These are phyloP conservation scores for Prorops nasuta DNA, from an alignment of 1,140 invertebrate genomes.

Conservation along the genomic window DNA sequence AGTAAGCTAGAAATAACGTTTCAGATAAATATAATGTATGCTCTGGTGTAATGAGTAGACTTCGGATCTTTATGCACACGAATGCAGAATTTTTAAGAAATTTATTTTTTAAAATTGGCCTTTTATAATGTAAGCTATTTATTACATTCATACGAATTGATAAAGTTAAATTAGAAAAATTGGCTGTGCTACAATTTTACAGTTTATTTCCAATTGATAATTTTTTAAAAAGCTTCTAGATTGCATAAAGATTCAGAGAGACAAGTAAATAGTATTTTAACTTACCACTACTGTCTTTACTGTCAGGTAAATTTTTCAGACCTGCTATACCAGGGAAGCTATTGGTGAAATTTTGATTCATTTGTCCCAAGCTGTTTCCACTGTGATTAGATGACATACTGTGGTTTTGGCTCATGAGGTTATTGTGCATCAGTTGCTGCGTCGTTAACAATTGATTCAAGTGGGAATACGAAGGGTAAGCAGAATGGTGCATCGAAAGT, in stretches of 20 bases:
- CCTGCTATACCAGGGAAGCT: slow-evolving; percentile 29
- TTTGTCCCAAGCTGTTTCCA: slow-evolving; percentile 27
- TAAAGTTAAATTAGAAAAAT: too few species aligned
- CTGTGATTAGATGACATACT: slow-evolving; percentile 23
- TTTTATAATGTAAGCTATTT: too few species aligned
- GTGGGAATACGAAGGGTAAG: slow-evolving; percentile 36
- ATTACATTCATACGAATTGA: too few species aligned
- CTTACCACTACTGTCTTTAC: slow-evolving; percentile 40
- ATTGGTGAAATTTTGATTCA: slow-evolving; percentile 30
- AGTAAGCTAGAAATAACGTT: slow-evolving; percentile 36
- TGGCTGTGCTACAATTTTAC: too few species aligned
- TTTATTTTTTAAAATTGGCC: background rate
- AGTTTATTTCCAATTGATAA: too few species aligned
- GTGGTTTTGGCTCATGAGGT: slow-evolving; percentile 28
- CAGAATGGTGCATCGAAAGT: slow-evolving; percentile 30
- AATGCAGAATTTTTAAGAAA: background rate
- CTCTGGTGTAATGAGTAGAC: too few species aligned
- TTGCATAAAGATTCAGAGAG: slow-evolving; percentile 3
- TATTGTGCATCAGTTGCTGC: slow-evolving; percentile 41
- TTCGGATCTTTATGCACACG: too few species aligned
- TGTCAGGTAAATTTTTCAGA: slow-evolving; percentile 29
- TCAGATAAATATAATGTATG: too few species aligned
- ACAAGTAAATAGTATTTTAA: too few species aligned
- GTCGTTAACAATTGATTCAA: slow-evolving; percentile 46
- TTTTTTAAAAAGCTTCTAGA: too few species aligned